These are phyloP conservation scores for Drosophila macrospina DNA, from an alignment of 2,888 invertebrate genomes.

Conservation along the genomic window DNA sequence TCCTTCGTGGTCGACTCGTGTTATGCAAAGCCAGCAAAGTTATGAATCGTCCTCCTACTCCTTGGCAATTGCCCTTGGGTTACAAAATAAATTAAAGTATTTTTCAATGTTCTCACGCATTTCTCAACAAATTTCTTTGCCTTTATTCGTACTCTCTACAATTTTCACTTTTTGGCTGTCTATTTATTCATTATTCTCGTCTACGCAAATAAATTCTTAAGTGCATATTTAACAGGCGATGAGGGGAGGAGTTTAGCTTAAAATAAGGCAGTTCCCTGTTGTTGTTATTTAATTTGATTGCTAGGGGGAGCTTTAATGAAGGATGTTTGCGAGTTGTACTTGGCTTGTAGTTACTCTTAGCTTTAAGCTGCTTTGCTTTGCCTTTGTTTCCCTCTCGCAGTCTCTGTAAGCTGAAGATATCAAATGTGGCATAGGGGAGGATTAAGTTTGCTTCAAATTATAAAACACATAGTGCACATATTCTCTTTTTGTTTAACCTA, in stretches of 20 bases:
- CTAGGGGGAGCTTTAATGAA: not conserved
- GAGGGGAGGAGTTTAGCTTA: slow-evolving; percentile 14
- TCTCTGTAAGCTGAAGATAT: not conserved
- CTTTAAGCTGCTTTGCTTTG: not conserved
- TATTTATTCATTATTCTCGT: slow-evolving; percentile 57
- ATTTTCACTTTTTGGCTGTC: slow-evolving; percentile 19
- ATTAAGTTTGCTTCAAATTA: not conserved
- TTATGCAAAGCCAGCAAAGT: slow-evolving; percentile 50
- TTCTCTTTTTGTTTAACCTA: too few relatives aligned
- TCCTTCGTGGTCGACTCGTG: not conserved
- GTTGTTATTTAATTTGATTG: slow-evolving; percentile 48
- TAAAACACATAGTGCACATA: not conserved
- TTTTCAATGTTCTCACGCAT: slow-evolving; percentile 45
- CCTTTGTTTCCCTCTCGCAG: not conserved
- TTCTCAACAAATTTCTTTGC: slow-evolving; percentile 26
- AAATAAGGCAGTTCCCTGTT: slow-evolving; percentile 11
- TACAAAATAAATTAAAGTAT: slow-evolving; percentile 72
- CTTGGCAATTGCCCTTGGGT: slow-evolving; percentile 51
- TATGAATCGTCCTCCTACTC: slow-evolving; percentile 35
- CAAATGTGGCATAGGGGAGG: not conserved
- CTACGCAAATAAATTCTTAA: slow-evolving; percentile 44
- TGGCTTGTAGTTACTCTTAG: not conserved
- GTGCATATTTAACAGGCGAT: not conserved
- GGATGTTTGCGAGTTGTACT: not conserved
- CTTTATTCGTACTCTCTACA: slow-evolving; percentile 6